phyloP scores from a whole-genome alignment of 2,797 vertebrate genomes.

The Chrysolophus pictus region DNA sequence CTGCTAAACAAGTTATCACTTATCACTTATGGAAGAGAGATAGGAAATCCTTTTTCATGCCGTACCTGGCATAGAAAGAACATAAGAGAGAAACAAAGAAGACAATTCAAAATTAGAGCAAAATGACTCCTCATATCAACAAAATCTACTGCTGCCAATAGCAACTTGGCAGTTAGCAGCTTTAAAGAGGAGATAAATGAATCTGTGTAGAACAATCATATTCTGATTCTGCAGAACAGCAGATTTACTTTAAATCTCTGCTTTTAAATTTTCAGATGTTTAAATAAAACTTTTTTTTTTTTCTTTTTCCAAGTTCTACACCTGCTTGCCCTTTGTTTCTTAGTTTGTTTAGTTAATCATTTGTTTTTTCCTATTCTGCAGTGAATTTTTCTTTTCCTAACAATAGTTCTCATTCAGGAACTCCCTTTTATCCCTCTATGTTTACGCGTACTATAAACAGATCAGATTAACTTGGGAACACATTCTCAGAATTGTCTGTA shows the following conservation, averaged over 20 bases:
- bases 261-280: neutral
- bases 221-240: neutral
- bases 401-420: constrained; percentile 15
- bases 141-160: neutral
- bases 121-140: neutral
- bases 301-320: neutral
- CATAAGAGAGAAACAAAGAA: neutral
- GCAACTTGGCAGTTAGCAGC: neutral
- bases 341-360: neutral
- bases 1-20: neutral
- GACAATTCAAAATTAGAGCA: neutral
- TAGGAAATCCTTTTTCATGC: neutral
- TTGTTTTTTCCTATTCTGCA: constrained; percentile 1
- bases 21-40: neutral
- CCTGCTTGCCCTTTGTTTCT: constrained; percentile 2
- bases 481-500: constrained; percentile 26
- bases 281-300: neutral
- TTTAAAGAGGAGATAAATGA: neutral
- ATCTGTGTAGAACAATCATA: neutral
- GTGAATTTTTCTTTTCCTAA: constrained; percentile 8
- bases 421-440: neutral
- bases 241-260: neutral
- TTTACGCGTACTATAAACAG: constrained; percentile 8
- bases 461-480: neutral
- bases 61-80: neutral